Base-by-base conservation (phyloP, 2,113 vertebrate genomes). In the Hippolais icterina region DNA sequence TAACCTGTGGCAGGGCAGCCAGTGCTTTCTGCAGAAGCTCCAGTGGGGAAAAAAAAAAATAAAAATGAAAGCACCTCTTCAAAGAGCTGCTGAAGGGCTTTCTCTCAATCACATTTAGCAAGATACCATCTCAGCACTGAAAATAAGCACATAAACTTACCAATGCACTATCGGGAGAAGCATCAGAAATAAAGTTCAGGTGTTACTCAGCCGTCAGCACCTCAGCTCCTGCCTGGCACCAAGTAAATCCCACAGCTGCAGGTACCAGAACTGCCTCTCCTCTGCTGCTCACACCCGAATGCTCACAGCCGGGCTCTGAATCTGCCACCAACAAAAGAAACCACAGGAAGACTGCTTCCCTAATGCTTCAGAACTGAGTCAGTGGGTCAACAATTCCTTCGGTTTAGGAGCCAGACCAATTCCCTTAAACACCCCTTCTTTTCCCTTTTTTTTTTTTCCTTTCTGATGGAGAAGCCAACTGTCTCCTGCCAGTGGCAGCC, bases 361-460 rank as follows among this genome's bases (percentile, higher is more conserved):
- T 92, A 90, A 96, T 97, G 97, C 97, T 96, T 97, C 94, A 81
- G 79, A 97, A 98, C 97, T 98, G 98, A 98, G 97, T 98, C 98
- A 98, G 97, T 97, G 97, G 97, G 97, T 98, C 98, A 98, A 97
- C 93, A 96, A 97, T 97, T 95, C 96, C 93, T 93, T 65, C 64
- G 61, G 61, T 96, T 83, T 56, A 88, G 78, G 88, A 97, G 91
- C 82, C 80, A 96, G 90, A 97, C 91, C 91, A 95, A 91, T 95
- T 97, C 94, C 96, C 94, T 92, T 81, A 90, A 96, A 96, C 63
- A 72, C 66, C 70, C 92, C 96, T 1, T 28, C 37, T 42, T 12
- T 59, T 41, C 12, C 33, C 31, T 78, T 7, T 18, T 24, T 49
- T 27, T 35, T 27, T 68, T 46, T 56, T 37, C 4, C n/a, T 16